Percentiles rank a stretch among this genome's conserved stretches.
Conservation (phyloP, 30 jellyfish, hydroid and myxozoan species). For the Sanderia malayensis region DNA sequence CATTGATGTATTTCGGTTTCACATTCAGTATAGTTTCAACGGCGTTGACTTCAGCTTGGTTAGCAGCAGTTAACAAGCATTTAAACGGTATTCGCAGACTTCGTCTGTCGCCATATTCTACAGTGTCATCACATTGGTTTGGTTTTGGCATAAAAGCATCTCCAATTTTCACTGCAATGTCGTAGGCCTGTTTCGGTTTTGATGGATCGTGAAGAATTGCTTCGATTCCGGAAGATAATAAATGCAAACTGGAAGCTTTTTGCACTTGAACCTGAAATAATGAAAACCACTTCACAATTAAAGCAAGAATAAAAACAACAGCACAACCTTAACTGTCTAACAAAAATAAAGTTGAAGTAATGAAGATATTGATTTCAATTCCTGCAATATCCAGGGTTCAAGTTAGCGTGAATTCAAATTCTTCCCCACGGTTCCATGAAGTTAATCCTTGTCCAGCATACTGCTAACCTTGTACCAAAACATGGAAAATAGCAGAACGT, state of each 20-base stretch:
- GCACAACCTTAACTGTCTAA: background rate
- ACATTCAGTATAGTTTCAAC: constrained; percentile 23
- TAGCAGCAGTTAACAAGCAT: constrained; percentile 22
- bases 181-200: background rate
- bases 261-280: constrained; percentile 1
- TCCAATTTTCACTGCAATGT: constrained; percentile 4
- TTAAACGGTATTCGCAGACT: constrained; percentile 16
- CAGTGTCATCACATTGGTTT: constrained; percentile 8
- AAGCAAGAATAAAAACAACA: background rate
- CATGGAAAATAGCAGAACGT: background rate
- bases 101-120: background rate
- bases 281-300: background rate
- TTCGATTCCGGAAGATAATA: background rate
- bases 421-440: background rate
- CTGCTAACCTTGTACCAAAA: background rate
- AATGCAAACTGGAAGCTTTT: constrained; percentile 2
- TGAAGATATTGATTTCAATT: background rate
- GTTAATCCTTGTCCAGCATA: background rate
- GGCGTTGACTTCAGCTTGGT: background rate
- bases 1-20: constrained; percentile 31
- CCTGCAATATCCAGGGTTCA: too few relatives aligned
- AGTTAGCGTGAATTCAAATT: too few relatives aligned
- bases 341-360: background rate
- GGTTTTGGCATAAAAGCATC: background rate
- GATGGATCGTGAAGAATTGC: background rate